Evolutionary conservation across 1,140 invertebrate genomes (phyloP).

Genomic region (Sipha flava): DNA sequence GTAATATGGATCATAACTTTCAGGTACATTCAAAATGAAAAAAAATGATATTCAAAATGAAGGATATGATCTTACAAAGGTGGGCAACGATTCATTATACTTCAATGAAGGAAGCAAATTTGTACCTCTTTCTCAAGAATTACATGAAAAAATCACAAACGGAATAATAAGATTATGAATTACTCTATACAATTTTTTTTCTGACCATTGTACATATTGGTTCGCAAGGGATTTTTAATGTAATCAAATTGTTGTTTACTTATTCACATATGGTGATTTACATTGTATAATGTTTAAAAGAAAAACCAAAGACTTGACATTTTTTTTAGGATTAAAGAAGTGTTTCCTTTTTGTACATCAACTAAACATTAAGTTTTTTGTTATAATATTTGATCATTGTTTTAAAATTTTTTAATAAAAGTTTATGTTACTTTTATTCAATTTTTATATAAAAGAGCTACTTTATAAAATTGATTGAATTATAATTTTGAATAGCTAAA

Average conservation of each 20-base stretch:
- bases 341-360: neutral
- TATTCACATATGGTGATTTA: neutral
- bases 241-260: neutral
- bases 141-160: constrained; percentile 55
- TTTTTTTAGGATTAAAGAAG: neutral
- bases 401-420: neutral
- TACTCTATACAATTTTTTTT: neutral
- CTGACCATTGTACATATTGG: neutral
- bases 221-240: neutral
- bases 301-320: neutral
- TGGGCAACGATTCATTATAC: constrained; percentile 62
- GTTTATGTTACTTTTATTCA: neutral
- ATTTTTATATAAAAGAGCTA: no score
- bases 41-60: constrained; percentile 74
- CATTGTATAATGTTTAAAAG: neutral
- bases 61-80: constrained; percentile 57
- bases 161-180: constrained; percentile 21
- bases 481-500: no score
- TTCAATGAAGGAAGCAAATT: constrained; percentile 60
- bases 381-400: neutral
- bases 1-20: constrained; percentile 2
- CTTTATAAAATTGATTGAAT: no score
- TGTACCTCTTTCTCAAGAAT: constrained; percentile 54
- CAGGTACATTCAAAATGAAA: constrained; percentile 82
- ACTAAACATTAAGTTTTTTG: neutral